A percentile compares a stretch with the other conserved stretches of the same genome.
These are phyloP conservation scores for Drosophila murphyi DNA, from an alignment of 1,140 invertebrate species.

Conservation along the genomic window DNA sequence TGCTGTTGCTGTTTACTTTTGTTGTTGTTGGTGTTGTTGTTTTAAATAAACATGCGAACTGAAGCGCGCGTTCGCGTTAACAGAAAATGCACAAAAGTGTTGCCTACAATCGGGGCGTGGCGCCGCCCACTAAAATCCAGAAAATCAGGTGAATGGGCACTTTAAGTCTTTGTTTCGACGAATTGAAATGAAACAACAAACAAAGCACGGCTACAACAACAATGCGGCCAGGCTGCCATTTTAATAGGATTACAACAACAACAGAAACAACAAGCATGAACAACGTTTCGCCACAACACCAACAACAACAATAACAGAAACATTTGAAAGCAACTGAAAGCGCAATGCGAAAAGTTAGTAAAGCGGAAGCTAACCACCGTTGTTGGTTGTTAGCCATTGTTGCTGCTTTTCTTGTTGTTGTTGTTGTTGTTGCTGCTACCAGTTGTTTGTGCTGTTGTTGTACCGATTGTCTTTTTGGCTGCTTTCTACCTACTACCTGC, in stretches of 20 bases:
- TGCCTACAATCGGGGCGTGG: constrained; percentile 43
- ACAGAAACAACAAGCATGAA: constrained; percentile 46
- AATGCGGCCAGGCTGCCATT: constrained; percentile 42
- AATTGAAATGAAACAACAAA: constrained; percentile 81
- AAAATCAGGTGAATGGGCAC: constrained; percentile 81
- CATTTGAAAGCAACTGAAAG: constrained; percentile 46
- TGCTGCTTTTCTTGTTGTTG: background rate
- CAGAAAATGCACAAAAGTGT: constrained; percentile 47
- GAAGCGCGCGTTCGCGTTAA: constrained; percentile 9
- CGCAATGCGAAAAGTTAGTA: constrained; percentile 74
- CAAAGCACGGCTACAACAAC: constrained; percentile 53
- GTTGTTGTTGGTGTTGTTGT: constrained; percentile 27
- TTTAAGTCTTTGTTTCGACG: constrained; percentile 80
- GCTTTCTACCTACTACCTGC: constrained; percentile 27
- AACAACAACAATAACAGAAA: constrained; percentile 34
- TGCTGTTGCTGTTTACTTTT: constrained; percentile 6
- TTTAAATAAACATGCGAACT: constrained; percentile 76
- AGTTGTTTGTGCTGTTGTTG: constrained; percentile 31
- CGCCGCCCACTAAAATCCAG: constrained; percentile 53
- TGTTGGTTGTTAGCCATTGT: constrained; percentile 36
- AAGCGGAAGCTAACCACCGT: constrained; percentile 66
- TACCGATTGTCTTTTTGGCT: constrained; percentile 64
- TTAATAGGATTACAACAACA: constrained; percentile 70
- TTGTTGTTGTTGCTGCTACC: constrained; percentile 22
- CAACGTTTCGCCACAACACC: constrained; percentile 27